Conservation (phyloP, 2,113 vertebrate species). For the Anolis sagrei region DNA sequence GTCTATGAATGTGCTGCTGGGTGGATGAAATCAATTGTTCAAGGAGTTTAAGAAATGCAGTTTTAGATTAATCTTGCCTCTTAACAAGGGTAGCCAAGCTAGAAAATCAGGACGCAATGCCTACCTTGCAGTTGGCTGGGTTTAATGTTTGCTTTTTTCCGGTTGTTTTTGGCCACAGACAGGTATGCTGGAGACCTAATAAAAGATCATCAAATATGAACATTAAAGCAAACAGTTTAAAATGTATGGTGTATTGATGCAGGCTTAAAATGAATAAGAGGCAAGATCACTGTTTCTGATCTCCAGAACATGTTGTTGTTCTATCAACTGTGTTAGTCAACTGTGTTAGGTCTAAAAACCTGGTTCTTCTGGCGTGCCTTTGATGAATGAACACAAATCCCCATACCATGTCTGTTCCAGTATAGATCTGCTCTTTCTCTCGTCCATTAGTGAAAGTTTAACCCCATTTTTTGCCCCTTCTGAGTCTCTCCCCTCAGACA, state of each 20-base stretch:
- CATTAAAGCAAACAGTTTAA: constrained; percentile 39
- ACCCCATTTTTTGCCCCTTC: too few relatives aligned
- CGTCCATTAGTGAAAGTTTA: too few relatives aligned
- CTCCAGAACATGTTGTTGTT: too few relatives aligned
- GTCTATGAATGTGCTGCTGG: constrained; percentile 53
- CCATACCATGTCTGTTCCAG: too few relatives aligned
- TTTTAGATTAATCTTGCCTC: constrained; percentile 62
- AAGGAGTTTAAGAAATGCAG: constrained; percentile 55
- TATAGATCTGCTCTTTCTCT: too few relatives aligned
- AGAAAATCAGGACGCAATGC: constrained; percentile 44
- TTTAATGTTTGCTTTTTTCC: not conserved
- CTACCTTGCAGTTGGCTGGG: not conserved
- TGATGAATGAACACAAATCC: too few relatives aligned
- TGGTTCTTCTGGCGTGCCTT: too few relatives aligned
- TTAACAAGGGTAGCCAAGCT: constrained; percentile 42
- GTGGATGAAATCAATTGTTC: constrained; percentile 57
- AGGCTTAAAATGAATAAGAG: constrained; percentile 46
- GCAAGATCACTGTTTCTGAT: constrained; percentile 46
- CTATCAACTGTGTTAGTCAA: not conserved
- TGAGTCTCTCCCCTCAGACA: too few relatives aligned
- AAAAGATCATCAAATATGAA: constrained; percentile 54
- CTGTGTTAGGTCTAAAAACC: too few relatives aligned
- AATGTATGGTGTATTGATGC: not conserved
- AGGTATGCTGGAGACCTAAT: constrained; percentile 39
- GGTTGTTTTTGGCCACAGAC: constrained; percentile 38